These are phyloP conservation scores for Megaustenia siamemsis DNA, from an alignment of 2,888 invertebrate genomes.

Conservation along the genomic window DNA sequence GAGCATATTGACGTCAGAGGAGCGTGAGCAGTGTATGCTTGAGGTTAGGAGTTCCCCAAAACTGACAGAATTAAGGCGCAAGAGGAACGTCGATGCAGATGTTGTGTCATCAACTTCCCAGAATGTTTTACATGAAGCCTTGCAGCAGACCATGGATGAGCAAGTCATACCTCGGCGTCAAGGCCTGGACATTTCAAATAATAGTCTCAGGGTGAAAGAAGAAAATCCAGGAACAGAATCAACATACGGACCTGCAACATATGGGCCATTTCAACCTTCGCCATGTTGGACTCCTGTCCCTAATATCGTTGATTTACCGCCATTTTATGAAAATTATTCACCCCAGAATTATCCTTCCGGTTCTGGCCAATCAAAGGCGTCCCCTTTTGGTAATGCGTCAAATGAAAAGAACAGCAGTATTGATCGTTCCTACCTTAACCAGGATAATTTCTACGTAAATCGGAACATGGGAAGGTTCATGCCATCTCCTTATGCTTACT, in stretches of 20 bases:
- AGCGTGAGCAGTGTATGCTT: slow-evolving; percentile 60
- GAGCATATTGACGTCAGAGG: slow-evolving; percentile 62
- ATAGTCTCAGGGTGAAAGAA: slow-evolving; percentile 35
- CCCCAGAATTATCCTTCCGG: background rate
- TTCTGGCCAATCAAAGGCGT: slow-evolving; percentile 32
- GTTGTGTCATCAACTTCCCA: slow-evolving; percentile 53
- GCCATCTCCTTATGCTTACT: background rate
- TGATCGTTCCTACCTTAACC: slow-evolving; percentile 24
- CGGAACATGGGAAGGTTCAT: background rate
- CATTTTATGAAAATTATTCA: background rate
- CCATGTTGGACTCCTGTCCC: slow-evolving; percentile 53
- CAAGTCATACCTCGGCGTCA: background rate
- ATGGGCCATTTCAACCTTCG: slow-evolving; percentile 56
- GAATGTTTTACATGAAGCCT: slow-evolving; percentile 39
- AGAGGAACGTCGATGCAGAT: slow-evolving; percentile 35
- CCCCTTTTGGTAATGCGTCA: slow-evolving; percentile 18
- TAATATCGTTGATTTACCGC: background rate
- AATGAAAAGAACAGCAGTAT: slow-evolving; percentile 25
- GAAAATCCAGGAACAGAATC: background rate
- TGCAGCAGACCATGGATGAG: background rate
- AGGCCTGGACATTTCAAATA: slow-evolving; percentile 5
- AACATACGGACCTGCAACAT: slow-evolving; percentile 49
- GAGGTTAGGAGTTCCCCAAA: slow-evolving; percentile 57
- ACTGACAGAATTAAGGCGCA: slow-evolving; percentile 5
- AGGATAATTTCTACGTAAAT: background rate